Percentiles rank a stretch among this genome's conserved stretches.
Conservation (phyloP, 2,113 vertebrate species). For the Probosciger aterrimus region DNA sequence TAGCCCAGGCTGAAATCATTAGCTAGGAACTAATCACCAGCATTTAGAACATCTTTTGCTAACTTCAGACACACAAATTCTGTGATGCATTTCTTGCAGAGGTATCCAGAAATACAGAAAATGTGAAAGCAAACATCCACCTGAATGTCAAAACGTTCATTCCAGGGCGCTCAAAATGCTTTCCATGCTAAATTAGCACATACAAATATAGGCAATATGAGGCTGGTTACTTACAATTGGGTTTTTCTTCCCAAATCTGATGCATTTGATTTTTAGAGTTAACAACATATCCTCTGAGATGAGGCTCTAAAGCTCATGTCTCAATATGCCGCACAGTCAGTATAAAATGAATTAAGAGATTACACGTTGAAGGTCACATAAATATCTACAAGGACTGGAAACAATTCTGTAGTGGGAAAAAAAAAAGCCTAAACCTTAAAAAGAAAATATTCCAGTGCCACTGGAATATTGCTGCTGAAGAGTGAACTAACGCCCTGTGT, state of each 20-base stretch:
- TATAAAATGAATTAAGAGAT: constrained; percentile 34
- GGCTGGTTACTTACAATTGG: neutral
- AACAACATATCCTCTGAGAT: neutral
- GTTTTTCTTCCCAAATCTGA: constrained; percentile 10
- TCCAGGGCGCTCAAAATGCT: constrained; percentile 16
- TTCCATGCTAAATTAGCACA: constrained; percentile 32
- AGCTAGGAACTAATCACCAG: neutral
- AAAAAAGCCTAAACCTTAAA: neutral
- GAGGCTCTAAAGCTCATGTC: neutral
- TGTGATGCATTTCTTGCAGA: neutral
- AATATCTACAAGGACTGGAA: neutral
- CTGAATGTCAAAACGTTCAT: constrained; percentile 16
- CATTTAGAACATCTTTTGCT: neutral
- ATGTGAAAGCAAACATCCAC: constrained; percentile 30
- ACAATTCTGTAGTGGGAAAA: neutral
- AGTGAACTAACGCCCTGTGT: fast-evolving
- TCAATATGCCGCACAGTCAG: neutral
- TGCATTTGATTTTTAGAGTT: constrained; percentile 1
- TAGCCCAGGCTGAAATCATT: neutral
- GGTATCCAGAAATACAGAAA: neutral
- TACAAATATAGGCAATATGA: neutral
- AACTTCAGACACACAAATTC: neutral
- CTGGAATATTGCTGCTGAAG: neutral
- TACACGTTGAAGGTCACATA: constrained; percentile 16
- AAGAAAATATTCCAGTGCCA: neutral